Conservation (phyloP, 2,888 invertebrate genomes). For the Andricus quercusramuli region DNA sequence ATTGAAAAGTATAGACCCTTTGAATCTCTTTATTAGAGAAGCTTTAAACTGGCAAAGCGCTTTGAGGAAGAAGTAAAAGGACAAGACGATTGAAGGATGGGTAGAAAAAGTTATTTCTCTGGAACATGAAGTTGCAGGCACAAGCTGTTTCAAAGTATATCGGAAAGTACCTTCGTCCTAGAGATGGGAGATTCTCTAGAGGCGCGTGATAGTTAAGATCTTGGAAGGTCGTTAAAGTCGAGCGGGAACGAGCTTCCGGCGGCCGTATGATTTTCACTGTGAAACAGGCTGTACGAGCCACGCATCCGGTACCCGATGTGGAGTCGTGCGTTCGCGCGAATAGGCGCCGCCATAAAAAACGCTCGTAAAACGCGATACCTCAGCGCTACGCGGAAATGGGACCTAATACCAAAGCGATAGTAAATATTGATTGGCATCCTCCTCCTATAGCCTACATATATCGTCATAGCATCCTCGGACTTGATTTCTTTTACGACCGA, state of each 20-base stretch:
- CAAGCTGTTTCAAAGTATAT: slow-evolving; percentile 46
- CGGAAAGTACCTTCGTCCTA: slow-evolving; percentile 46
- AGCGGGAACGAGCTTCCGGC: slow-evolving; percentile 42
- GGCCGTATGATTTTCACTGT: slow-evolving; percentile 41
- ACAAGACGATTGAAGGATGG: neutral
- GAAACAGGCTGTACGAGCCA: slow-evolving; percentile 35
- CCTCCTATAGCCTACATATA: neutral
- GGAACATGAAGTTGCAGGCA: neutral
- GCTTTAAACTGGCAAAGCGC: neutral
- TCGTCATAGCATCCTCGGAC: slow-evolving; percentile 45
- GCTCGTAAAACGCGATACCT: slow-evolving; percentile 55
- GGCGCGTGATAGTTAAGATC: slow-evolving; percentile 39
- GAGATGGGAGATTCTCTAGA: slow-evolving; percentile 16
- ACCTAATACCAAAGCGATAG: slow-evolving; percentile 58
- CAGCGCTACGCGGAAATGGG: slow-evolving; percentile 51
- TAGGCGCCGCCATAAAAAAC: slow-evolving; percentile 50
- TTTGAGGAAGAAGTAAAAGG: neutral
- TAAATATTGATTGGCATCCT: slow-evolving; percentile 53
- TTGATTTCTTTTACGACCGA: slow-evolving; percentile 57
- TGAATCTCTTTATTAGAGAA: neutral
- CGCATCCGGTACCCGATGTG: slow-evolving; percentile 13
- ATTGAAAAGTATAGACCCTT: slow-evolving; percentile 1
- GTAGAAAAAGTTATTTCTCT: neutral
- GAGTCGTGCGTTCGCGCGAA: slow-evolving; percentile 43
- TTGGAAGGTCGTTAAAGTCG: slow-evolving; percentile 31